Base-by-base conservation (phyloP, 2,888 invertebrate species). In the Didymodactylos carnosus region DNA sequence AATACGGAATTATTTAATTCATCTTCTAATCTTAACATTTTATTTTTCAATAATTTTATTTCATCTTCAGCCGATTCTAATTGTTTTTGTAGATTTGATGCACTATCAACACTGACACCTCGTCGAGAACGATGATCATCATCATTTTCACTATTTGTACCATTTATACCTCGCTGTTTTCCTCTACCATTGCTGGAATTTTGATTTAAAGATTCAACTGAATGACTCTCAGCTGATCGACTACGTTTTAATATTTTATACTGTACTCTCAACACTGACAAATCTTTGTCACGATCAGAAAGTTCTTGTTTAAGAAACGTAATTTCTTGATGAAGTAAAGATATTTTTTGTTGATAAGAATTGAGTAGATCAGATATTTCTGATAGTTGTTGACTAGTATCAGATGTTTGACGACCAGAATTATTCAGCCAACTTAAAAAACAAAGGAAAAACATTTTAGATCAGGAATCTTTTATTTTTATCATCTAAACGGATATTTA, bases 271-370 rank as follows among this genome's bases (percentile, higher is more conserved):
- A 71, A 70, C 49, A 71, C 71, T 39, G 71, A 53, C 35, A 74
- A 35, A 41, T 74, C 74, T 71, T 71, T 74, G 40, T 74, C 74
- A 62, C 69, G 53, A 62, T 41, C 71, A 35, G 25, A 39, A 39
- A 74, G n/a, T 62, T 74, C 71, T 72, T 70, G 27, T 43, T 72
- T 71, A 46, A 74, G 41, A 27, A 71, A 43, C 40, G 39, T 69
- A 35, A 72, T 71, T 71, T 74, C 74, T 71, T 74, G 71, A 39
- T 74, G 53, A 46, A 74, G 70, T 29, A 74, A 23, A 2, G 71
- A 53, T 39, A 74, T 71, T 72, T 74, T 74, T 62, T 74, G 74
- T 69, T 74, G 74, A 74, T 74, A 74, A 35, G 74, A 71, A 74
- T 71, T 74, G 43, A 74, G 53, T 53, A 74, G 46, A 69, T 74